Conservation (phyloP, 35 echinoderm and acorn worm genomes). For the Acanthaster planci region DNA sequence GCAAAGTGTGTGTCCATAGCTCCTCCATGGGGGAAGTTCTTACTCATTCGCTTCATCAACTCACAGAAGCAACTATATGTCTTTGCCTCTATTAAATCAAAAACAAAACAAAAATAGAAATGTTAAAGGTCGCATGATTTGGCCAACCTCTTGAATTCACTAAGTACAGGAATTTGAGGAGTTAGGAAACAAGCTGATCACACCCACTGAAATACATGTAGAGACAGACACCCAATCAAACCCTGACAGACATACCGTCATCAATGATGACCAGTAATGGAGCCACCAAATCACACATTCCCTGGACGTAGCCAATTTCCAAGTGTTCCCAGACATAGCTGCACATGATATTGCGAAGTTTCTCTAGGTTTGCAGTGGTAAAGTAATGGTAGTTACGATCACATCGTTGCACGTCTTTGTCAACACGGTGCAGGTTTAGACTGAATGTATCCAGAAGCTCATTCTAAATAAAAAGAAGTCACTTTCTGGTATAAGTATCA, state of each 20-base stretch:
- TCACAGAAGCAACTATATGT: constrained; percentile 99
- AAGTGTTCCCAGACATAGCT: constrained; percentile 99
- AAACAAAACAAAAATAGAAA: background rate
- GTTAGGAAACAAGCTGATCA: too few relatives aligned
- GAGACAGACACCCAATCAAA: too few relatives aligned
- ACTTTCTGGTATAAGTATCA: background rate
- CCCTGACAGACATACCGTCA: constrained; percentile 71
- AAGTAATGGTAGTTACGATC: constrained; percentile 98
- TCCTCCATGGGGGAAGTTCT: constrained; percentile 98
- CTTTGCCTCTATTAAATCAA: constrained; percentile 75
- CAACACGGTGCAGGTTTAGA: constrained; percentile 92
- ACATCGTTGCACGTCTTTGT: constrained; percentile 97
- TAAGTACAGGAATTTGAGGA: too few relatives aligned
- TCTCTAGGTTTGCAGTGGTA: constrained; percentile 72
- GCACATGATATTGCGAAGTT: constrained; percentile 94
- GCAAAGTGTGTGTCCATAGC: constrained; percentile 99
- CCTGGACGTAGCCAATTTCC: constrained; percentile 94
- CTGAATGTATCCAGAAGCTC: constrained; percentile 94
- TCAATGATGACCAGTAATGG: constrained; percentile 95
- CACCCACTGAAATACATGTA: too few relatives aligned
- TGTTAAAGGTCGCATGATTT: too few relatives aligned
- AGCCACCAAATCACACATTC: constrained; percentile 97
- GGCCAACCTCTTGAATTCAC: too few relatives aligned
- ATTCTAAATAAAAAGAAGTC: constrained; percentile 49
- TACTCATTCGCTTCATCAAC: constrained; percentile 93